Conservation (phyloP, 92 coral and sea anemone genomes). For the Porites lobata region DNA sequence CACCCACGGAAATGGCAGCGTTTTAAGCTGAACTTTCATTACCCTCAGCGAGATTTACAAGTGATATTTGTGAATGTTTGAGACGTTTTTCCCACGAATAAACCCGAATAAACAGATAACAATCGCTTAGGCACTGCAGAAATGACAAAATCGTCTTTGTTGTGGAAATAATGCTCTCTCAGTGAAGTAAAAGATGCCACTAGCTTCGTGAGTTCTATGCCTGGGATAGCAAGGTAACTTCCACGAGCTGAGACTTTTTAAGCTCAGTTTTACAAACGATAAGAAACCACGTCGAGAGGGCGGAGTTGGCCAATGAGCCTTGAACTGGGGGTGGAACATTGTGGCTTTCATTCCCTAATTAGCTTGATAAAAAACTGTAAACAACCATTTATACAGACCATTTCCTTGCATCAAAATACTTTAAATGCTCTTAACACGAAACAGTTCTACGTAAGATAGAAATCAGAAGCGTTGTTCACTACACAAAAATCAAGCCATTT, state of each 20-base stretch:
- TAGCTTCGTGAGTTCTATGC: not conserved
- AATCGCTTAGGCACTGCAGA: conserved; percentile 66
- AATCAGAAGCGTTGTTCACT: not conserved
- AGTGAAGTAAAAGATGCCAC: conserved; percentile 4
- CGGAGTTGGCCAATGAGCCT: conserved; percentile 40
- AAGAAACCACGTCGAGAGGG: conserved; percentile 32
- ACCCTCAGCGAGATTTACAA: not conserved
- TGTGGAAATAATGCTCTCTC: conserved; percentile 12
- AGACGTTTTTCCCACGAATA: conserved; percentile 24
- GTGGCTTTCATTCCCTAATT: conserved; percentile 47
- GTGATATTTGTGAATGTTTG: conserved; percentile 22
- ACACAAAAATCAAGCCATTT: not conserved
- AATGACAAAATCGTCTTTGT: conserved; percentile 53
- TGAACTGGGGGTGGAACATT: conserved; percentile 46
- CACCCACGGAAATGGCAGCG: too few relatives aligned
- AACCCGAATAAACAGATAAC: conserved; percentile 37
- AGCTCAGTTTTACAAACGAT: not conserved
- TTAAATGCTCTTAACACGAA: not conserved
- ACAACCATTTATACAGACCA: conserved; percentile 23
- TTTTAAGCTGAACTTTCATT: not conserved
- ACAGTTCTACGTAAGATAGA: not conserved
- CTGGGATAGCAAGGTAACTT: not conserved
- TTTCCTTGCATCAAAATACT: conserved; percentile 15
- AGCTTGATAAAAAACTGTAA: conserved; percentile 48
- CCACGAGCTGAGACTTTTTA: not conserved